Percentiles rank a stretch among this genome's conserved stretches.
phyloP scores from a whole-genome alignment of 2,113 vertebrate genomes.

The Triplophysa siluroides region DNA sequence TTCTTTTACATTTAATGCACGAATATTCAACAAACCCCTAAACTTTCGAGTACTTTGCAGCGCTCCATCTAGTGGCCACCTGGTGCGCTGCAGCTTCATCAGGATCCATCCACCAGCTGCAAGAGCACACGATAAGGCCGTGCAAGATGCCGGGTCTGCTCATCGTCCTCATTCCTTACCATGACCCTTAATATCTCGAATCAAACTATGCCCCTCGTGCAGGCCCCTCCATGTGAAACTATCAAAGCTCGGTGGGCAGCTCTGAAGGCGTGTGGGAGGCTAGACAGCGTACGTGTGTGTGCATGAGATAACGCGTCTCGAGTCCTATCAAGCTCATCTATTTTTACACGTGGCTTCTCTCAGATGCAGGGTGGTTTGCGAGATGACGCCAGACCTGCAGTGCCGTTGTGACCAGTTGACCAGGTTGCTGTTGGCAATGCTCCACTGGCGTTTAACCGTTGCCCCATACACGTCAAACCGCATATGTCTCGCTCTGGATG shows the following conservation, averaged over 20 bases:
- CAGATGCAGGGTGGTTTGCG: conserved; percentile 67
- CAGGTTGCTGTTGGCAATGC: conserved; percentile 49
- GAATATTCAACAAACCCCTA: no score
- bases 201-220: background rate
- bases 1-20: no score
- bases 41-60: background rate
- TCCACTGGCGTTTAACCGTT: conserved; percentile 71
- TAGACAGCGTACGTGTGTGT: conserved; percentile 10
- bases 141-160: background rate
- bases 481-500: conserved; percentile 15
- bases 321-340: conserved; percentile 68
- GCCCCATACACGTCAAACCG: conserved; percentile 50
- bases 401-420: conserved; percentile 51
- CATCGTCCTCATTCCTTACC: background rate
- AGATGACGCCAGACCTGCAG: conserved; percentile 53
- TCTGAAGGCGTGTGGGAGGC: conserved; percentile 1
- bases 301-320: conserved; percentile 54
- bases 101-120: background rate
- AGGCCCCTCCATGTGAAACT: background rate
- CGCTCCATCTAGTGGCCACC: conserved; percentile 72
- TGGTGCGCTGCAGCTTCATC: conserved; percentile 57
- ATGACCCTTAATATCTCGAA: background rate
- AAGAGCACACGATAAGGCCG: background rate
- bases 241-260: conserved; percentile 10
- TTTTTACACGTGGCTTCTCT: conserved; percentile 67